Evolutionary conservation across 2,797 vertebrate species (phyloP), one percentile per base, ranked within the genome.

Genomic region (Microctenopoma stevenorrisi): DNA sequence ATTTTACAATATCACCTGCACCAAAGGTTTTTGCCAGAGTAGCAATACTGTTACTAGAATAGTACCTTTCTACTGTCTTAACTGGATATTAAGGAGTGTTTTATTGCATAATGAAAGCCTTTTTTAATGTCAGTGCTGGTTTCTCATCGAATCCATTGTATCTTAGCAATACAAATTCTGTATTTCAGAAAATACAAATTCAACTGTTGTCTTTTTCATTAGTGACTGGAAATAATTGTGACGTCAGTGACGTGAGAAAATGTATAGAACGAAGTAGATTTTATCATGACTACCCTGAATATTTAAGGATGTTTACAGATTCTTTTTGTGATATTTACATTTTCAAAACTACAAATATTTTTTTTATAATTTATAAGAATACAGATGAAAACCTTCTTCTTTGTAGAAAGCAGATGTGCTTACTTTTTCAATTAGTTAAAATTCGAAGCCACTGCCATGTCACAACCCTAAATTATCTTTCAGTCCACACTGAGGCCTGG

Each of bases 401-500:
- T 30, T 57, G 4, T 50, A 51, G 4, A 2, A 33, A 50, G 64
- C 26, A 46, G 4, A 66, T 76, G 77, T 11, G 9, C 43, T 57
- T 58, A 49, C 18, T 51, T 68, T 38, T 51, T 64, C 26, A 66
- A 64, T 47, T 42, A 40, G 9, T 58, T 53, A 40, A 46, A 61
- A 48, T 82, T 64, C 76, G 55, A 67, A 74, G 56, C 30, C 7
- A 1, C 16, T 68, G 64, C 51, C 59, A 68, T 12, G 47, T 68
- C 22, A 22, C 70, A 60, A 77, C 81, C 66, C 74, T 18, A 52
- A 50, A 78, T 85, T 70, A 86, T 72, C 64, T 70, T 78, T 37
- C 59, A 78, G 58, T 87, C 73, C 50, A 28, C 63, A 54, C 57
- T 48, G 38, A 64, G 55, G 22, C 55, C 57, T 63, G 68, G 68